Conservation (phyloP, 2,888 invertebrate species). For the Theristus sp. region DNA sequence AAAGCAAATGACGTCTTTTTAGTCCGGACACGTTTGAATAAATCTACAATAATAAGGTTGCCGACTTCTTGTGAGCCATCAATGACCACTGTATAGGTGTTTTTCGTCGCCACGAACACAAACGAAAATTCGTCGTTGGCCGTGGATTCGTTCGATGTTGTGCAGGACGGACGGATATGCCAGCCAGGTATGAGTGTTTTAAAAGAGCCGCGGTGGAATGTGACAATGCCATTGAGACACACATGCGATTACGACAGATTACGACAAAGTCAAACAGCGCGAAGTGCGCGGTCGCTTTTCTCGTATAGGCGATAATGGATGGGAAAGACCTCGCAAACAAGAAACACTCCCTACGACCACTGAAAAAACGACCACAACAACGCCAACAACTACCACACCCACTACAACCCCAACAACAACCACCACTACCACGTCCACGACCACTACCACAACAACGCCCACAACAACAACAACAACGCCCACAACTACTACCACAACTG, state of each 20-base stretch:
- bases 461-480: background rate
- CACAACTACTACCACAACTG: background rate
- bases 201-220: too few species aligned
- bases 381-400: background rate
- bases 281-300: too few species aligned
- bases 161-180: background rate
- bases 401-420: background rate
- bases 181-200: too few species aligned
- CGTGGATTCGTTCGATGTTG: background rate
- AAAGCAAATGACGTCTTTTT: too few species aligned
- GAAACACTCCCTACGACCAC: background rate
- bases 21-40: too few species aligned
- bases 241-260: too few species aligned
- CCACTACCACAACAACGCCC: background rate
- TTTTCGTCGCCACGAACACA: background rate
- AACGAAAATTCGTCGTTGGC: background rate
- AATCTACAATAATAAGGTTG: too few species aligned
- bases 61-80: too few species aligned
- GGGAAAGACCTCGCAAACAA: too few species aligned
- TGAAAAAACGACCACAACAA: background rate
- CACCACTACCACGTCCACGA: background rate
- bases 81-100: background rate
- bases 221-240: too few species aligned
- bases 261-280: too few species aligned
- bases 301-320: too few species aligned